Base-by-base conservation (phyloP, 2,113 vertebrate species). In the Eidolon helvum region DNA sequence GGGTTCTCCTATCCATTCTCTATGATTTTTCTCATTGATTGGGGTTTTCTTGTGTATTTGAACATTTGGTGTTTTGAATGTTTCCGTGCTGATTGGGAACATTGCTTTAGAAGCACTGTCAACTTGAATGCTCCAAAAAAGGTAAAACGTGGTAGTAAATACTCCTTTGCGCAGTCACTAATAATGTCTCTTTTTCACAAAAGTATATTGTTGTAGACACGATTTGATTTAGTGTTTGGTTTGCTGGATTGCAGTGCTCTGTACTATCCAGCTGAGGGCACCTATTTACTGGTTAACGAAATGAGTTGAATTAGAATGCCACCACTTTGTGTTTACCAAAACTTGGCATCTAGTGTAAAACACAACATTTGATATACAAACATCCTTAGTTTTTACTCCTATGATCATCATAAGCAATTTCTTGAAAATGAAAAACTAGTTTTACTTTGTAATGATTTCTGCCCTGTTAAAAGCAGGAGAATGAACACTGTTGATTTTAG, bases 251-350 rank as follows among this genome's bases (percentile, higher is more conserved):
- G 98, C 92, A 98, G 4, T 98, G 40, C 95, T 92, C 91, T 3
- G 0, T 68, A 89, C 77, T 96, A 33, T 97, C 98, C 98, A 97
- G 98, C 94, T 97, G 98, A 98, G 98, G 98, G 98, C 98, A 98
- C 98, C 92, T 98, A 72, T 75, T 98, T 89, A 97, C 98, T 92
- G 4, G 94, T 97, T 91, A 59, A 26, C 74, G 80, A 91, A 24
- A 35, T 88, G 6, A 48, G 91, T 93, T 77, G 38, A 10, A 30
- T 95, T 93, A 57, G 26, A 69, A 53, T 84, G 53, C 57, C 26
- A 57, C 26, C 10, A 35, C 80, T 86, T n/a, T 78, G 48, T 57
- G 84, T 43, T 91, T 77, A 33, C 78, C 90, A 77, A 77, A 35
- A 83, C 45, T 48, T 77, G 63, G 45, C 63, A 48, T 71, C 48